A percentile compares a stretch with the other conserved stretches of the same genome.
phyloP scores from a whole-genome alignment of 2,888 invertebrate genomes.

The Eilema caniola region DNA sequence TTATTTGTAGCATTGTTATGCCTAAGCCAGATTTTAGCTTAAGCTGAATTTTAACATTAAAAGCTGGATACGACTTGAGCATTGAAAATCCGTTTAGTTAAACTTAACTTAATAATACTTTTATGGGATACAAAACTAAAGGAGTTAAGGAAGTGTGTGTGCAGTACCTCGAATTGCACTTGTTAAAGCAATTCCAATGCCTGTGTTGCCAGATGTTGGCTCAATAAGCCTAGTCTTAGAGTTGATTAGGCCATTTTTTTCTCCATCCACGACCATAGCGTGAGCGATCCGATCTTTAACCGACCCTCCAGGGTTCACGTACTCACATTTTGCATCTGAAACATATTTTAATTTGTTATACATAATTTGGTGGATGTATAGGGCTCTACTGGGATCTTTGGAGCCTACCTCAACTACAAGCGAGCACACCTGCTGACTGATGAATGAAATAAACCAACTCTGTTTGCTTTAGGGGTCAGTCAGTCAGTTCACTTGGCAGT shows the following conservation, averaged over 20 bases:
- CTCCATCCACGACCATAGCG: constrained; percentile 97
- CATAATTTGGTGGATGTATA: not conserved
- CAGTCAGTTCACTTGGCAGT: no score
- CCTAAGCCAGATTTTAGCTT: no score
- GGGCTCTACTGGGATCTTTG: not conserved
- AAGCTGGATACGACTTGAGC: no score
- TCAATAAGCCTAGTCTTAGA: constrained; percentile 95
- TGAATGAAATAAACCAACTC: no score
- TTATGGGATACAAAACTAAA: not conserved
- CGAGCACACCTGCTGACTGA: no score
- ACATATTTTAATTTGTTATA: constrained; percentile 46
- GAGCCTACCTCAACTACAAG: not conserved
- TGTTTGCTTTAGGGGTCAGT: no score
- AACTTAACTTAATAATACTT: no score
- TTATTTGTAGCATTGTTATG: no score
- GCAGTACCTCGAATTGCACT: constrained; percentile 89
- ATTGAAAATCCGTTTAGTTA: no score
- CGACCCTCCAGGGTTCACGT: constrained; percentile 97
- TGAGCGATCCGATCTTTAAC: constrained; percentile 96
- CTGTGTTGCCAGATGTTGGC: constrained; percentile 94
- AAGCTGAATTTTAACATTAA: no score
- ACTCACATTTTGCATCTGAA: constrained; percentile 97
- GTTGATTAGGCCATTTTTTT: constrained; percentile 91
- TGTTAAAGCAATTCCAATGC: constrained; percentile 96
- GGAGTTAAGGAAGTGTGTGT: not conserved